These are phyloP conservation scores for Thera obeliscata DNA, from an alignment of 2,888 invertebrate genomes.

Conservation along the genomic window DNA sequence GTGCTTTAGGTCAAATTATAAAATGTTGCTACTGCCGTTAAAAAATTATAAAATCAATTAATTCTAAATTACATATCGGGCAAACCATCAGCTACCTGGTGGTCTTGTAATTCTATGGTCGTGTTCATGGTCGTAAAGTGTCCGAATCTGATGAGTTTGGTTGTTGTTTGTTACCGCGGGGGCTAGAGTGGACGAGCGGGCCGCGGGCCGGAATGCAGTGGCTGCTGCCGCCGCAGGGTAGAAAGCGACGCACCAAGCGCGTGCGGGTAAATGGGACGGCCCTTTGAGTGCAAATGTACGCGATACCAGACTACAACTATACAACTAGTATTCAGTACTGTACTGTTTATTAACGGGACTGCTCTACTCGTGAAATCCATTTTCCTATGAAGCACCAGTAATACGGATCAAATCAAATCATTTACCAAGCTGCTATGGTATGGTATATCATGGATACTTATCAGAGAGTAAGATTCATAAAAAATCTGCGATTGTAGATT, in stretches of 20 bases:
- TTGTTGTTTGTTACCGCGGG: neutral
- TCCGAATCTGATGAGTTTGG: slow-evolving; percentile 15
- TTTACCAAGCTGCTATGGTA: neutral
- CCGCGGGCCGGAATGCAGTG: slow-evolving; percentile 60
- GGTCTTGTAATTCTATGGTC: slow-evolving; percentile 1
- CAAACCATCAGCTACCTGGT: neutral
- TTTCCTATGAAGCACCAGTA: neutral
- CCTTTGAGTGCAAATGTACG: slow-evolving; percentile 41
- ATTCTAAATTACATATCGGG: no score
- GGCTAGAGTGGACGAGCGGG: slow-evolving; percentile 18
- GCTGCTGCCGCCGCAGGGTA: slow-evolving; percentile 68
- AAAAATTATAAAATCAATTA: no score
- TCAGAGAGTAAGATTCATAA: neutral
- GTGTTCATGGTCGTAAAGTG: neutral
- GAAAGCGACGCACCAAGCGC: slow-evolving; percentile 54
- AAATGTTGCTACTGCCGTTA: no score
- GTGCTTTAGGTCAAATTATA: no score
- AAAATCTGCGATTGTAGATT: neutral
- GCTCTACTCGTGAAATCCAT: neutral
- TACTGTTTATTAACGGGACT: slow-evolving; percentile 6
- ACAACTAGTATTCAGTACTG: neutral
- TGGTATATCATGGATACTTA: neutral
- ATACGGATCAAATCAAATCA: neutral
- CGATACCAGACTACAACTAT: slow-evolving; percentile 11
- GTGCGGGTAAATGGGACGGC: slow-evolving; percentile 42